These are phyloP conservation scores for Zaprionus africanus DNA, from an alignment of 1,140 invertebrate genomes.

Conservation along the genomic window DNA sequence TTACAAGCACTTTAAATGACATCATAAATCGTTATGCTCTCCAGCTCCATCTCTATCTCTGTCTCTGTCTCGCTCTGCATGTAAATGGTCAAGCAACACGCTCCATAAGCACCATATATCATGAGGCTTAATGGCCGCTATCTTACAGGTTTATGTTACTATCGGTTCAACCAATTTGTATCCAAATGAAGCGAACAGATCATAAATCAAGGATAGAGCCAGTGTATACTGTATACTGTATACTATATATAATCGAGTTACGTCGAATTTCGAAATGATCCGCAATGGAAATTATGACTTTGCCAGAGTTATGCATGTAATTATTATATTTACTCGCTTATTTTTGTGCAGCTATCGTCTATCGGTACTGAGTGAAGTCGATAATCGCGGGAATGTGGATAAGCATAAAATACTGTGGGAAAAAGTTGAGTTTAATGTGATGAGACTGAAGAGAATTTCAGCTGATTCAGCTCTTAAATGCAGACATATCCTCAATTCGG, in stretches of 20 bases:
- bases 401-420: too few relatives aligned
- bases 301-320: background rate
- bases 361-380: background rate
- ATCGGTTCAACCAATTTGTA: background rate
- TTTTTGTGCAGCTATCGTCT: background rate
- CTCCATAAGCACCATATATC: constrained; percentile 1
- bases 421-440: too few relatives aligned
- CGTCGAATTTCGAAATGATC: background rate
- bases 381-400: background rate
- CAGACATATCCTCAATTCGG: too few relatives aligned
- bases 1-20: constrained; percentile 39
- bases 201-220: constrained; percentile 6
- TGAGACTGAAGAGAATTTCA: too few relatives aligned
- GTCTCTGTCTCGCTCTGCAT: constrained; percentile 2
- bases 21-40: constrained; percentile 21
- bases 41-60: background rate
- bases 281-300: background rate
- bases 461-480: too few relatives aligned
- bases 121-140: constrained; percentile 1
- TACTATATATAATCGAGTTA: constrained; percentile 1
- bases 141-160: constrained; percentile 2
- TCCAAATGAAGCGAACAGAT: constrained; percentile 4
- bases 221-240: background rate
- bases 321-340: background rate
- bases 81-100: constrained; percentile 18